Evolutionary conservation across 2,113 vertebrate species (phyloP), one percentile per base, ranked within the genome.

Genomic region (Corvus moneduloides): DNA sequence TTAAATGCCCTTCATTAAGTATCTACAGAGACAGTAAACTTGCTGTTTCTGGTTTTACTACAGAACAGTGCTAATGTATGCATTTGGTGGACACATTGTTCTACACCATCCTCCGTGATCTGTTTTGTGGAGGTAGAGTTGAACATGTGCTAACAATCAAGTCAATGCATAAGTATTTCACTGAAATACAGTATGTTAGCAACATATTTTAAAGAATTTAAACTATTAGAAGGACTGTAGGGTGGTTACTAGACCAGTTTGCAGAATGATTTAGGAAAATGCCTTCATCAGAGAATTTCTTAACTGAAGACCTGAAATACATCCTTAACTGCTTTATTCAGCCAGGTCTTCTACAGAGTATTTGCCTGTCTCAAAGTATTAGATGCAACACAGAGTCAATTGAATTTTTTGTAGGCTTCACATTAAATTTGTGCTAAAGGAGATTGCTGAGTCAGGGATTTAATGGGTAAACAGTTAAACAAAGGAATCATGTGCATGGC

Each of bases 371-470:
- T 80, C 49, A 63, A 74, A 55, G 19, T 56, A 67, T 74, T 73
- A 93, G 64, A 46, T 6, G 3, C 44, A 85, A 85, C 28, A 54
- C 24, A 86, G 63, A 63, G 59, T 90, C 93, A 92, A 94, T 64
- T 83, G 35, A 81, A 90, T 77, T 90, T 88, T 96, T 86, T 78
- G 56, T 84, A 78, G 24, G 16, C 63, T 90, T 94, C 55, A 73
- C 59, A 83, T 89, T 95, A 95, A 52, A 83, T 77, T 81, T 81
- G 28, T 88, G 56, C 21, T 75, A 75, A 88, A 88, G 76, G 59
- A 93, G 68, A 78, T 89, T 93, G 88, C 94, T 96, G 95, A 97
- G 72, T 95, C 83, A 92, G 85, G 64, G 76, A 41, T 86, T 92
- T 92, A 93, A 63, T 78, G 18, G 41, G 73, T 64, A 94, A 94